Percentiles rank a stretch among this genome's conserved stretches.
phyloP scores from a whole-genome alignment of 2,113 vertebrate genomes.

The Cettia cetti region DNA sequence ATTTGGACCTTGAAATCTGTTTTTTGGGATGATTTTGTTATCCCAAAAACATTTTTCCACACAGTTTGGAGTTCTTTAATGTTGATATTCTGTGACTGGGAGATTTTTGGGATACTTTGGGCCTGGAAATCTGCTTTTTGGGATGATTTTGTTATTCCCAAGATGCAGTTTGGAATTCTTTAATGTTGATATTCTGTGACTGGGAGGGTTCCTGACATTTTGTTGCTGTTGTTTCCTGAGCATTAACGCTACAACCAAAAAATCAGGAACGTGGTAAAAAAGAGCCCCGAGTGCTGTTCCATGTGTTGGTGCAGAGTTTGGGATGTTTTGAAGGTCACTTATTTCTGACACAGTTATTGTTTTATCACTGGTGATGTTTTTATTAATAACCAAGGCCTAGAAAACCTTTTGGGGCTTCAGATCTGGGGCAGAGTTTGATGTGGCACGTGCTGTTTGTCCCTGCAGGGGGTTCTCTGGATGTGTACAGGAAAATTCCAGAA shows the following conservation, averaged over 20 bases:
- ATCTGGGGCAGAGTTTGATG: constrained; percentile 34
- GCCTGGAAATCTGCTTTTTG: not conserved
- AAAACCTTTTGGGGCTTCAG: not conserved
- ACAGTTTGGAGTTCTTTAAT: not conserved
- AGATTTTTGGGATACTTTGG: not conserved
- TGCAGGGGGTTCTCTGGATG: constrained; percentile 94
- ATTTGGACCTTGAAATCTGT: not conserved
- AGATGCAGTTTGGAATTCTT: no score
- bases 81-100: not conserved
- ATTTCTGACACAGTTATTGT: not conserved
- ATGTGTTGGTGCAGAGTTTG: not conserved
- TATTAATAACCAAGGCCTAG: constrained; percentile 30
- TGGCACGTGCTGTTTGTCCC: constrained; percentile 30
- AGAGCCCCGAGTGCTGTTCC: not conserved
- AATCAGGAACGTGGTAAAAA: not conserved
- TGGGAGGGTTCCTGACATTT: not conserved
- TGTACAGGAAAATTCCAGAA: constrained; percentile 93
- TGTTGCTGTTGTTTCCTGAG: not conserved
- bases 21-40: not conserved
- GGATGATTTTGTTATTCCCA: not conserved
- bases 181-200: no score
- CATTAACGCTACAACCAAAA: not conserved
- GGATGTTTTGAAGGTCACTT: constrained; percentile 4
- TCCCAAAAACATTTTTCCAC: not conserved
- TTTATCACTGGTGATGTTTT: not conserved